Evolutionary conservation across 53 echinoderm and acorn worm genomes (phyloP), one percentile per base, ranked within the genome.

Genomic region (Pentamera pediparva): DNA sequence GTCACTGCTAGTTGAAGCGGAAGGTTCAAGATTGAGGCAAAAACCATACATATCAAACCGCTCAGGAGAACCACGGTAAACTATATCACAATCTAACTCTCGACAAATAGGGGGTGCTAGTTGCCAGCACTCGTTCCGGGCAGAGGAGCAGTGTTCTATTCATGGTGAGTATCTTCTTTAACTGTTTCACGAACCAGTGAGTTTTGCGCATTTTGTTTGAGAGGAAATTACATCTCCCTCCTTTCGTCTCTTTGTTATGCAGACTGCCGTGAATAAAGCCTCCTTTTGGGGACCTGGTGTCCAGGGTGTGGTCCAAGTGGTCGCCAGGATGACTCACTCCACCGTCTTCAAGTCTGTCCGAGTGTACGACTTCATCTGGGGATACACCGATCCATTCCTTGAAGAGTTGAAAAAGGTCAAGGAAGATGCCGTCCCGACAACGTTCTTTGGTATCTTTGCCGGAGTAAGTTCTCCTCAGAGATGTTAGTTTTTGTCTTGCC

Each of bases 311-410:
- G 12, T 82, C 25, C 3, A 21, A 6, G 0, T 35, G 1, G 7
- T 69, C 4, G 77, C 75, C 31, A 59, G 27, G 20, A 12, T 0
- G 18, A 31, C 76, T 29, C 48, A 77, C 26, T 32, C 73, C 11
- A 33, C 62, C 6, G 56, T 78, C 11, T 72, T 56, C 53, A 74
- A 51, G 1, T 78, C 61, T 3, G 55, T 61, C 61, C 61, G 80
- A 0, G 89, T 93, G 15, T 56, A 86, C 48, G 93, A 93, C 37
- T 60, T 89, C 32, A 69, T 93, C 48, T 93, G 89, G 89, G 93
- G 93, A 18, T 93, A 93, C 75, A 39, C 63, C 1, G 89, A 89
- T 56, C 81, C 54, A 6, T 13, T 93, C 50, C 71, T 84, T 25
- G 32, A 49, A 29, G 41, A 12, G 54, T 65, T 73, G 56, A 56